Conservation (phyloP, 2,888 invertebrate species). For the Acrobasis suavella region DNA sequence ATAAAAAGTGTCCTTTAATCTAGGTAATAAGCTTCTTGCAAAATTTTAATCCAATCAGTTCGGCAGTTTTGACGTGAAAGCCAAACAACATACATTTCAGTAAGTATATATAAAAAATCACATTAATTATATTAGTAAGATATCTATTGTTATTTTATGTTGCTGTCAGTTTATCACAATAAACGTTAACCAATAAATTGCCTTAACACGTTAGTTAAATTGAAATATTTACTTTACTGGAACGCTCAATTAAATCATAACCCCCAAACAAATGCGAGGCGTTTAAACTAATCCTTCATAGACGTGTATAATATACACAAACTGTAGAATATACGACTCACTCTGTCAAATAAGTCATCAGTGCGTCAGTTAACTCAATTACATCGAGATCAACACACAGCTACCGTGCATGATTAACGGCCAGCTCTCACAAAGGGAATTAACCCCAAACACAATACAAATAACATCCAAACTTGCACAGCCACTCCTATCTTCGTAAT, state of each 20-base stretch:
- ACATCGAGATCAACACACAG: slow-evolving; percentile 78
- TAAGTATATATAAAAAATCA: too few species aligned
- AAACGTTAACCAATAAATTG: too few species aligned
- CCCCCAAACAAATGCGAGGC: slow-evolving; percentile 44
- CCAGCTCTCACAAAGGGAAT: slow-evolving; percentile 41
- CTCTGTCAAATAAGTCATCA: slow-evolving; percentile 81
- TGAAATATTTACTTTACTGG: not conserved
- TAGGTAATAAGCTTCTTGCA: too few species aligned
- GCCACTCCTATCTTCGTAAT: slow-evolving; percentile 58
- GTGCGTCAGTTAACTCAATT: slow-evolving; percentile 81
- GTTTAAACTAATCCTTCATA: slow-evolving; percentile 53
- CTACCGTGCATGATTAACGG: slow-evolving; percentile 77
- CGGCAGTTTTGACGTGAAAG: too few species aligned
- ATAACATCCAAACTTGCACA: slow-evolving; percentile 58
- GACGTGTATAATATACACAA: slow-evolving; percentile 55
- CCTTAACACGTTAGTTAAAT: not conserved
- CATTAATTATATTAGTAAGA: too few species aligned
- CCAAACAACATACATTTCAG: too few species aligned
- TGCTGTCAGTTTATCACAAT: too few species aligned
- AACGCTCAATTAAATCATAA: slow-evolving; percentile 19
- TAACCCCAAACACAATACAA: slow-evolving; percentile 47
- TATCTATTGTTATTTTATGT: too few species aligned
- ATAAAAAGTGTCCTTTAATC: too few species aligned
- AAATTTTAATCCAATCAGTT: too few species aligned
- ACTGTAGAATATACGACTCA: slow-evolving; percentile 69